phyloP scores from a whole-genome alignment of 92 coral and sea anemone genomes.

The Palythoa grandiflora region DNA sequence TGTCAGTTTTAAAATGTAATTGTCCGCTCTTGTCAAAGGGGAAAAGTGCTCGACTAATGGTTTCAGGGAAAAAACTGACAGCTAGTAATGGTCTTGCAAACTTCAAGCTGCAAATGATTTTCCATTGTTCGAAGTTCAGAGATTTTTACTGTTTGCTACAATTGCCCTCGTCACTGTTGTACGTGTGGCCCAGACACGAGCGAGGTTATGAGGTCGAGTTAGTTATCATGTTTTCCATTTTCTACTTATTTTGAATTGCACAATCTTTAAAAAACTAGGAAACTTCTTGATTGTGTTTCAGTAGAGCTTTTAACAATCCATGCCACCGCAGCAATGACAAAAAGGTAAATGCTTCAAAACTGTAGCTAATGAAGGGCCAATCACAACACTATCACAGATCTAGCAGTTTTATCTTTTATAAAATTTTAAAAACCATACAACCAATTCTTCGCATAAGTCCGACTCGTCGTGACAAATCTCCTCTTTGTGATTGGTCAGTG shows the following conservation, averaged over 20 bases:
- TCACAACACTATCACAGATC: background rate
- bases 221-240: background rate
- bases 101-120: background rate
- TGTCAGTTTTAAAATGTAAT: background rate
- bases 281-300: background rate
- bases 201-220: background rate
- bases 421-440: background rate
- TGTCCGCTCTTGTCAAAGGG: constrained; percentile 15
- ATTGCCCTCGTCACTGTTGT: background rate
- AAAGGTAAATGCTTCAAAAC: background rate
- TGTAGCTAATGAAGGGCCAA: background rate
- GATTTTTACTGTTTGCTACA: background rate
- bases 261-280: background rate
- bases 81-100: background rate
- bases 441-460: background rate
- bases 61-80: constrained; percentile 10
- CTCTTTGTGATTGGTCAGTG: background rate
- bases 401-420: constrained; percentile 1
- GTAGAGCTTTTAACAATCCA: background rate
- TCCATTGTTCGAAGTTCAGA: background rate
- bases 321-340: background rate
- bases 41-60: constrained; percentile 22
- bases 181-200: background rate
- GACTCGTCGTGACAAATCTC: constrained; percentile 20
- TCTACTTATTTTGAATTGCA: background rate